Percentiles rank a stretch among this genome's conserved stretches.
Evolutionary conservation across 2,888 invertebrate genomes (phyloP).

Genomic region (Cataglyphis altisquamis): DNA sequence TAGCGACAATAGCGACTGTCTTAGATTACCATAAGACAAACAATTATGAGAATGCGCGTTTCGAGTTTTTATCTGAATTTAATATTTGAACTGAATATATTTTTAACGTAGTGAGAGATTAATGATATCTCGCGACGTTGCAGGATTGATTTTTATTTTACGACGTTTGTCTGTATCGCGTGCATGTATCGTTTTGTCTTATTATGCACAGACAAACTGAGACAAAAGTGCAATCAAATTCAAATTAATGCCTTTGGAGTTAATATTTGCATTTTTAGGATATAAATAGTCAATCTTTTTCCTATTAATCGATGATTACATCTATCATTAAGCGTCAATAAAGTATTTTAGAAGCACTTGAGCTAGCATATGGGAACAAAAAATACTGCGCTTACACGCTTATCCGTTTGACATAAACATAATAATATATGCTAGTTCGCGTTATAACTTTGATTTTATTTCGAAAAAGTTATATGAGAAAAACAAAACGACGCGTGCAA

Average conservation of each 20-base stretch:
- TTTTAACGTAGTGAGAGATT: slow-evolving; percentile 40
- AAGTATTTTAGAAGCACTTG: background rate
- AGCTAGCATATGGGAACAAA: background rate
- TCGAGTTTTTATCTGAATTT: slow-evolving; percentile 17
- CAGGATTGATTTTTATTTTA: background rate
- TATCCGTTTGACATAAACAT: background rate
- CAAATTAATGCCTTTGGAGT: slow-evolving; percentile 18
- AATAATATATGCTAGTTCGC: background rate
- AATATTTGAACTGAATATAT: slow-evolving; percentile 11
- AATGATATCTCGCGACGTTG: background rate
- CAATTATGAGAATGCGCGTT: background rate
- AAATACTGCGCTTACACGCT: slow-evolving; percentile 50
- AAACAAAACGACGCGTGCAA: slow-evolving; percentile 34
- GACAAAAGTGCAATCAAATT: slow-evolving; percentile 49
- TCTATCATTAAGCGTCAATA: slow-evolving; percentile 9
- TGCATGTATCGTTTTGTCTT: background rate
- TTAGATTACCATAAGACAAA: slow-evolving; percentile 14
- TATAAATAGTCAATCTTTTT: slow-evolving; percentile 7
- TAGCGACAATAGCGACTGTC: slow-evolving; percentile 69
- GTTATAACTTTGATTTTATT: slow-evolving; percentile 30
- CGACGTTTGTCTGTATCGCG: background rate
- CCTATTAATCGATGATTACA: slow-evolving; percentile 1
- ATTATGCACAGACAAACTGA: background rate
- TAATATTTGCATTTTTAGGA: slow-evolving; percentile 14
- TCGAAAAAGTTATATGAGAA: slow-evolving; percentile 6